A percentile compares a stretch with the other conserved stretches of the same genome.
Conservation (phyloP, 2,797 vertebrate species). For the Periparus ater region DNA sequence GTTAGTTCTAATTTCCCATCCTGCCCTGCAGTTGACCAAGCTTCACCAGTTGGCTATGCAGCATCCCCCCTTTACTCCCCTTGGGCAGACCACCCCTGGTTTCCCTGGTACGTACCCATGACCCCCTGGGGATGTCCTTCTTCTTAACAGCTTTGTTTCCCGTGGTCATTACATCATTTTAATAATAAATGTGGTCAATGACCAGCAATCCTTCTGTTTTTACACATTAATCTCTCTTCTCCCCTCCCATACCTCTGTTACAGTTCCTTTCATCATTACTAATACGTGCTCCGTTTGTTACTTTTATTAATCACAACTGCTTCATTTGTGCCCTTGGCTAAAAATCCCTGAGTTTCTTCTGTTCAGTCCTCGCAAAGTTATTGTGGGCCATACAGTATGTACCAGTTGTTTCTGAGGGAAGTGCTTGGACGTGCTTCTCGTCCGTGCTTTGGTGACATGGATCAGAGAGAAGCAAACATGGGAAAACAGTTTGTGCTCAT, state of each 20-base stretch:
- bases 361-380: slow-evolving; percentile 22
- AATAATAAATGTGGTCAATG: slow-evolving; percentile 76
- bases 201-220: slow-evolving; percentile 72
- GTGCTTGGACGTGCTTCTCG: neutral
- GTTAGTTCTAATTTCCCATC: slow-evolving; percentile 98
- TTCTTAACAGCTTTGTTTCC: slow-evolving; percentile 82
- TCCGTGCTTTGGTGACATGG: neutral
- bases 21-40: slow-evolving; percentile 99
- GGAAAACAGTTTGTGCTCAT: neutral
- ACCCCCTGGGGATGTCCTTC: slow-evolving; percentile 91
- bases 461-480: neutral
- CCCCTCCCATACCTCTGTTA: slow-evolving; percentile 27
- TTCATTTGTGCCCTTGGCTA: slow-evolving; percentile 48
- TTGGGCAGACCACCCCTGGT: slow-evolving; percentile 98
- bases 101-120: slow-evolving; percentile 98
- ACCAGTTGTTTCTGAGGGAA: neutral
- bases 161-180: slow-evolving; percentile 78
- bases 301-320: slow-evolving; percentile 29
- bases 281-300: slow-evolving; percentile 51
- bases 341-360: slow-evolving; percentile 37
- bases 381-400: slow-evolving; percentile 36
- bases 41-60: slow-evolving; percentile 99
- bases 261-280: slow-evolving; percentile 59
- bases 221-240: slow-evolving; percentile 62
- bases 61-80: slow-evolving; percentile 97